Evolutionary conservation across 2,888 invertebrate genomes (phyloP).

Genomic region (Ceratothoa steindachneri): DNA sequence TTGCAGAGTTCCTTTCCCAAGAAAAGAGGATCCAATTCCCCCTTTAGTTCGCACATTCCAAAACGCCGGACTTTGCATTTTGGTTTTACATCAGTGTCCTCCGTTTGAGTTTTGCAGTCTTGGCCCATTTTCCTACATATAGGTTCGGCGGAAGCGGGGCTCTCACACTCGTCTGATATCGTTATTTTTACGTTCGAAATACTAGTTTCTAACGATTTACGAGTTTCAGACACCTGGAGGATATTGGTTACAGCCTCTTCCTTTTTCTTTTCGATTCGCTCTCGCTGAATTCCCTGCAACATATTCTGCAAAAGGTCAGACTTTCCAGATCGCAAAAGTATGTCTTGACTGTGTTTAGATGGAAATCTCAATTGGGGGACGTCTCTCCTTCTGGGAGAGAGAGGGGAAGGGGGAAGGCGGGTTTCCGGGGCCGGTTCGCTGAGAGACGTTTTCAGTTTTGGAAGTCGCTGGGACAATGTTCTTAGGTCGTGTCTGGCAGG

Average conservation of each 20-base stretch:
- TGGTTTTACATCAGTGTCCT: neutral
- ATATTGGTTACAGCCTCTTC: conserved; percentile 7
- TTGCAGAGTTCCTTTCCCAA: neutral
- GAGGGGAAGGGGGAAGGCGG: conserved; percentile 18
- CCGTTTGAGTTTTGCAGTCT: conserved; percentile 12
- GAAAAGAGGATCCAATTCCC: neutral
- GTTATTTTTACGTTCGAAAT: neutral
- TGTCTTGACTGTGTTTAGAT: conserved; percentile 31
- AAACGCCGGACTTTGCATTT: neutral
- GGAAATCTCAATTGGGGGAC: conserved; percentile 29
- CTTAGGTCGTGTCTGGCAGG: neutral
- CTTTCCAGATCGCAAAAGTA: conserved; percentile 25
- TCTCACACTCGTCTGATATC: neutral
- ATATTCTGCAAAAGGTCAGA: conserved; percentile 29
- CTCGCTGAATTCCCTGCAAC: conserved; percentile 30
- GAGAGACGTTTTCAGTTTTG: conserved; percentile 12
- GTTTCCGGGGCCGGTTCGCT: neutral
- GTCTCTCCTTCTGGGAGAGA: conserved; percentile 34
- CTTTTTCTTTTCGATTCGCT: conserved; percentile 25
- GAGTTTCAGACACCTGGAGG: neutral
- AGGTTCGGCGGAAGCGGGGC: neutral
- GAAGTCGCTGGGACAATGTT: conserved; percentile 7
- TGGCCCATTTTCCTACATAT: conserved; percentile 9
- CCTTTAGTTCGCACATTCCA: neutral
- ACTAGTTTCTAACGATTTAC: neutral